A percentile compares a stretch with the other conserved stretches of the same genome.
These are phyloP conservation scores for Otus sunia DNA, from an alignment of 2,113 vertebrate species.

Conservation along the genomic window DNA sequence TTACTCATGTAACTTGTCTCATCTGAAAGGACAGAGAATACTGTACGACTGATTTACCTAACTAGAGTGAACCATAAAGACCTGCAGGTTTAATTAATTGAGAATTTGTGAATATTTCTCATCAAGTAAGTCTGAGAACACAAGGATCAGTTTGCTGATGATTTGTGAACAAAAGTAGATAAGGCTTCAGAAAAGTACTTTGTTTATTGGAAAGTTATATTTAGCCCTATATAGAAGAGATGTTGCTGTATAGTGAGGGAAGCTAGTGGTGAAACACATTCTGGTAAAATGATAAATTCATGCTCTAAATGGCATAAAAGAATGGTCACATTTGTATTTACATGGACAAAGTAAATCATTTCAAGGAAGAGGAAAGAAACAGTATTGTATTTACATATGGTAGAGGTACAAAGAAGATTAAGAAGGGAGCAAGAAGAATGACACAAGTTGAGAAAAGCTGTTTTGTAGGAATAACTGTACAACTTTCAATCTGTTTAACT, in stretches of 20 bases:
- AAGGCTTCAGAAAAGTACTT: background rate
- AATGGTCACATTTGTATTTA: background rate
- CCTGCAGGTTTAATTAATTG: background rate
- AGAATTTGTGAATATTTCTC: background rate
- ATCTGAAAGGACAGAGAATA: slow-evolving; percentile 1
- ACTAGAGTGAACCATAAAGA: background rate
- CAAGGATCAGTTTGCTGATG: background rate
- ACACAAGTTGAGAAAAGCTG: background rate
- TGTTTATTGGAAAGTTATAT: background rate
- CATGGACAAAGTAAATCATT: background rate
- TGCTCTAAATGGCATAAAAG: background rate
- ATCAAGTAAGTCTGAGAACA: background rate
- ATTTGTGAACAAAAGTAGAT: background rate
- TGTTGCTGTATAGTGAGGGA: background rate
- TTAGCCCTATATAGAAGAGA: background rate
- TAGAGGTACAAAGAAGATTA: background rate
- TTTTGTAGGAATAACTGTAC: background rate
- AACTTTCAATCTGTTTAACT: background rate
- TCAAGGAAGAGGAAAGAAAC: background rate
- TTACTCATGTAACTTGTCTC: background rate
- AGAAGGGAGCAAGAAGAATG: background rate
- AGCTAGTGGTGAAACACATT: background rate
- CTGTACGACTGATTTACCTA: background rate
- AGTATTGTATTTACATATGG: background rate
- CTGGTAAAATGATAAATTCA: background rate